Base-by-base conservation (phyloP, 2,888 invertebrate species). In the Perithous albicinctus region DNA sequence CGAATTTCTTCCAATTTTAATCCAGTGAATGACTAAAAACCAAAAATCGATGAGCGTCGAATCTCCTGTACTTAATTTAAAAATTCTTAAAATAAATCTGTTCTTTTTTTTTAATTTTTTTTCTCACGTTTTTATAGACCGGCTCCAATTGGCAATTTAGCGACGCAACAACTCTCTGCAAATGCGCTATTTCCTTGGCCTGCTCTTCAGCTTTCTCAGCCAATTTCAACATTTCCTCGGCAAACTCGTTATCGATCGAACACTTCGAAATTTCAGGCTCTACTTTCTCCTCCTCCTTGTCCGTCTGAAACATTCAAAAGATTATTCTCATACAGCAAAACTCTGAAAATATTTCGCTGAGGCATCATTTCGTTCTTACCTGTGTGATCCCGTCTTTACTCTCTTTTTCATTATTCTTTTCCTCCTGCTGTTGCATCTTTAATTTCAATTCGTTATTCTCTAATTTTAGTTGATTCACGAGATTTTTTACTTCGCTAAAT, bases 401-500 rank as follows among this genome's bases (percentile, higher is more conserved):
- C 35, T 72, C 46, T 23, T 43, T 23, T 32, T 10, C 29, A 38
- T 46, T 29, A 0, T 0, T 43, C 7, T 4, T 35, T 1, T 46
- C 18, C 10, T 20, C 63, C 15, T 78, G 18, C n/a, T 10, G 12
- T 20, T 56, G 69, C 12, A 86, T 20, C 73, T 82, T 87, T 5
- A 69, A 80, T 81, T 87, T 87, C 10, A 93, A 85, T n/a, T 91
- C 89, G 6, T 83, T 38, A 85, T 92, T 92, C 85, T 93, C 92
- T 18, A 86, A 86, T 74, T 88, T 90, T 20, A 93, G 87, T 41
- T 90, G 88, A 12, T 86, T 86, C 8, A 96, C 94, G 59, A 95
- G 91, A 12, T 93, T 93, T 86, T 94, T 95, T 0, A 95, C 96
- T 90, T 96, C 95, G 12, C 94, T 93, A 91, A 96, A 95, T 91